phyloP scores from a whole-genome alignment of 1,140 invertebrate species.

The Armadillidium nasatum region DNA sequence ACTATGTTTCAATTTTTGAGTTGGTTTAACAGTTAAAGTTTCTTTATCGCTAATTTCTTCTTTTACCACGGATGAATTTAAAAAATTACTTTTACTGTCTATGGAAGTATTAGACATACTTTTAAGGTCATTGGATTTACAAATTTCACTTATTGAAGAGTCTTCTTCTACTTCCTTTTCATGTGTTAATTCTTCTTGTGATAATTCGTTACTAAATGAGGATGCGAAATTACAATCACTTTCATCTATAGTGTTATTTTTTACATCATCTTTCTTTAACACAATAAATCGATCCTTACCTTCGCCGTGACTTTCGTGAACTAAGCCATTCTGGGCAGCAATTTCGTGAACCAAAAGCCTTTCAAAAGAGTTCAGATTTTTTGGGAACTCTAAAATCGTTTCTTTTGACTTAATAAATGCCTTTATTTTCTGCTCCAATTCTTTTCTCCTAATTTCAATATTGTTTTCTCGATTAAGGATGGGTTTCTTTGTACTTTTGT shows the following conservation, averaged over 20 bases:
- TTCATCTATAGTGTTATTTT: not conserved
- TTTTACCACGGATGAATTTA: too few species aligned
- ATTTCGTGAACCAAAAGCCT: constrained; percentile 42
- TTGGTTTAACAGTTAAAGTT: too few species aligned
- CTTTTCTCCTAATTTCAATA: not conserved
- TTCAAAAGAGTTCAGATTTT: constrained; percentile 43
- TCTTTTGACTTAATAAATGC: not conserved
- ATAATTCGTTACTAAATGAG: too few species aligned
- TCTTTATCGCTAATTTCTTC: too few species aligned
- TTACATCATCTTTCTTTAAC: not conserved
- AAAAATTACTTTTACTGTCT: too few species aligned
- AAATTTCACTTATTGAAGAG: not conserved
- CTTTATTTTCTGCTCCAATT: not conserved
- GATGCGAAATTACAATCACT: too few species aligned
- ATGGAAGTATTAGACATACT: too few species aligned
- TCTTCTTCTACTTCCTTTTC: too few species aligned
- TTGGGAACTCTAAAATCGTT: constrained; percentile 20
- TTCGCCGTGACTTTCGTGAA: constrained; percentile 40
- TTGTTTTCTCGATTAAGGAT: not conserved
- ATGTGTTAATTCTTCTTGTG: too few species aligned
- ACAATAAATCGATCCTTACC: constrained; percentile 24
- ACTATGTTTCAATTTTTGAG: too few species aligned
- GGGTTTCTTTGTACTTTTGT: not conserved
- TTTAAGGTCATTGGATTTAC: not conserved
- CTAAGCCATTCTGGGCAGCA: constrained; percentile 30